These are phyloP conservation scores for Acanthosoma haemorrhoidale DNA, from an alignment of 2,888 invertebrate genomes.

Conservation along the genomic window DNA sequence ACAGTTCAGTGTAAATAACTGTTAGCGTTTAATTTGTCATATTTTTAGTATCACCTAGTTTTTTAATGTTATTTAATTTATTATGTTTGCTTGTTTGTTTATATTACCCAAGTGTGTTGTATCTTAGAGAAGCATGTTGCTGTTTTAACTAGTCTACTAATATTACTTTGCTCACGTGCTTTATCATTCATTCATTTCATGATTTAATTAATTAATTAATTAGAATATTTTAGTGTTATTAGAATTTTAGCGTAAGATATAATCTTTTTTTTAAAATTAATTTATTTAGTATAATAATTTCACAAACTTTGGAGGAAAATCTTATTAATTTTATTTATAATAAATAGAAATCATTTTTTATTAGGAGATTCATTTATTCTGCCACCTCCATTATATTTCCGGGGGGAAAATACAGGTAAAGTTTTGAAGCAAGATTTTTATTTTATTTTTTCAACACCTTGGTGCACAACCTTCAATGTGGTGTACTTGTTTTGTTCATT, in stretches of 20 bases:
- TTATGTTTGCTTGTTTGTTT: too few species aligned
- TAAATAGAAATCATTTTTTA: background rate
- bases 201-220: background rate
- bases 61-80: too few species aligned
- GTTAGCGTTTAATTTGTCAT: too few species aligned
- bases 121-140: background rate
- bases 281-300: background rate
- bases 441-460: background rate
- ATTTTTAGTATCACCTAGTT: too few species aligned
- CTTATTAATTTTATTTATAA: background rate
- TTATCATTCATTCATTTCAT: constrained; percentile 1
- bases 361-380: constrained; percentile 24
- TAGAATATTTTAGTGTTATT: background rate
- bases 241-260: too few species aligned
- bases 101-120: too few species aligned
- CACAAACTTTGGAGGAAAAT: background rate
- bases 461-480: background rate
- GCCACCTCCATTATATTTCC: constrained; percentile 22
- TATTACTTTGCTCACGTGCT: background rate
- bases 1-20: too few species aligned
- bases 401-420: constrained; percentile 16
- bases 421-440: background rate
- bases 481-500: background rate
- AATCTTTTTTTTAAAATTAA: background rate
- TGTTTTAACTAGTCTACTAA: background rate